Evolutionary conservation across 2,797 vertebrate species (phyloP).

Genomic region (Poeciliopsis infans): DNA sequence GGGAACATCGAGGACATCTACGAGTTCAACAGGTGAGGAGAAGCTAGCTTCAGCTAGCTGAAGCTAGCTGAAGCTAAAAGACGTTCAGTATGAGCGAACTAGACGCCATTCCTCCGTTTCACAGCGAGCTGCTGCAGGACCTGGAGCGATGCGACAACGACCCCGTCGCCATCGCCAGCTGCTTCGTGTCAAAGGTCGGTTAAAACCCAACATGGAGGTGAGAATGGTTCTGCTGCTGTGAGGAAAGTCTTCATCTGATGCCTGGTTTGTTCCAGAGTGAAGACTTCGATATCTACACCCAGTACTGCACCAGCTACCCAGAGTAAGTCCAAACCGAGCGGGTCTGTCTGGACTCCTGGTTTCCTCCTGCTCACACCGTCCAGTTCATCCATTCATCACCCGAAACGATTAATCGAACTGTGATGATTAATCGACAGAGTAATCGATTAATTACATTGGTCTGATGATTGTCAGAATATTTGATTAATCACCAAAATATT

Average conservation of each 20-base stretch:
- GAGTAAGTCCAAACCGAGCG: slow-evolving; percentile 81
- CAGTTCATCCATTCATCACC: too few relatives aligned
- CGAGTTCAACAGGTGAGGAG: slow-evolving; percentile 89
- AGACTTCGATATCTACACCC: slow-evolving; percentile 95
- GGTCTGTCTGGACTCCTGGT: background rate
- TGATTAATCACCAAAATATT: too few relatives aligned
- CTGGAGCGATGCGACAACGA: slow-evolving; percentile 89
- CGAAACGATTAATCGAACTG: too few relatives aligned
- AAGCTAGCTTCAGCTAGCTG: too few relatives aligned
- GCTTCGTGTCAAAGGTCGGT: slow-evolving; percentile 89
- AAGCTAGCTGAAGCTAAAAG: too few relatives aligned
- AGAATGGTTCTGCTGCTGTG: background rate
- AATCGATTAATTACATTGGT: too few relatives aligned
- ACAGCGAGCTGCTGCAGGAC: slow-evolving; percentile 91
- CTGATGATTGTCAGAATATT: too few relatives aligned
- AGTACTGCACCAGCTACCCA: slow-evolving; percentile 98
- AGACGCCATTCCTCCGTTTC: background rate
- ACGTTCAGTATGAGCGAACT: background rate
- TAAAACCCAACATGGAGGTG: background rate
- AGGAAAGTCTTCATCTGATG: background rate
- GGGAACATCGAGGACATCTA: slow-evolving; percentile 98
- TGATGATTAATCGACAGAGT: too few relatives aligned
- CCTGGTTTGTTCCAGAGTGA: slow-evolving; percentile 81
- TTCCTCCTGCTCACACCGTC: background rate
- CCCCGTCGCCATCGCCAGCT: slow-evolving; percentile 89